A percentile compares a stretch with the other conserved stretches of the same genome.
These are phyloP conservation scores for Burhinus oedicnemus DNA, from an alignment of 2,113 vertebrate genomes.

Conservation along the genomic window DNA sequence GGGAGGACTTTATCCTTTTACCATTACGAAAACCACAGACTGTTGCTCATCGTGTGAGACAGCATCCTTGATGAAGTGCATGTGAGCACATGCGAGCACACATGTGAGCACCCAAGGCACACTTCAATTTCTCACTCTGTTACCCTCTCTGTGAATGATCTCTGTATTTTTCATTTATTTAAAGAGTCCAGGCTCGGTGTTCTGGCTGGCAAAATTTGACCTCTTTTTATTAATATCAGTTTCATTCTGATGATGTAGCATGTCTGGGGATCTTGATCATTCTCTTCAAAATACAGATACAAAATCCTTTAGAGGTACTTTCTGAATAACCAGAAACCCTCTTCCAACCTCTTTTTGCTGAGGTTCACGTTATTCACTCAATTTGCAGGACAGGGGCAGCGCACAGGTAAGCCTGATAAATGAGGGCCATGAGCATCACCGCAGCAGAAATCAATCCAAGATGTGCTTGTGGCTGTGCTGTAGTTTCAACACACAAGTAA, in stretches of 20 bases:
- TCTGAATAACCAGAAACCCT: background rate
- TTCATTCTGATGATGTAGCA: background rate
- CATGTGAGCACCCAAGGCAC: background rate
- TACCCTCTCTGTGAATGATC: background rate
- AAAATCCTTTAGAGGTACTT: background rate
- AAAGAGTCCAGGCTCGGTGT: background rate
- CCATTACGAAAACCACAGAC: rapidly evolving
- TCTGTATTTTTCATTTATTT: background rate
- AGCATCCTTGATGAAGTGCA: background rate
- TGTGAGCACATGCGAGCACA: background rate
- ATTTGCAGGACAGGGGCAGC: background rate
- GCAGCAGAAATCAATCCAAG: background rate
- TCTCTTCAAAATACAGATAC: background rate
- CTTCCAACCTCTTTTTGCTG: background rate
- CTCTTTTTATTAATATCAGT: background rate
- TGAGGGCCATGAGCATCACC: rapidly evolving
- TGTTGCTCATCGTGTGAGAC: background rate
- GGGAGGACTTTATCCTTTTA: background rate
- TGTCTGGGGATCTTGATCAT: background rate
- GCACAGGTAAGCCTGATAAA: background rate
- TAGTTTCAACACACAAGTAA: background rate
- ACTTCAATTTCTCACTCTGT: background rate
- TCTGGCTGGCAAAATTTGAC: background rate
- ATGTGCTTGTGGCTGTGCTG: background rate
- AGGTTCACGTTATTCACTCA: background rate